Evolutionary conservation across 2,797 vertebrate species (phyloP), one percentile per base, ranked within the genome.

Genomic region (Labeo calbasu): DNA sequence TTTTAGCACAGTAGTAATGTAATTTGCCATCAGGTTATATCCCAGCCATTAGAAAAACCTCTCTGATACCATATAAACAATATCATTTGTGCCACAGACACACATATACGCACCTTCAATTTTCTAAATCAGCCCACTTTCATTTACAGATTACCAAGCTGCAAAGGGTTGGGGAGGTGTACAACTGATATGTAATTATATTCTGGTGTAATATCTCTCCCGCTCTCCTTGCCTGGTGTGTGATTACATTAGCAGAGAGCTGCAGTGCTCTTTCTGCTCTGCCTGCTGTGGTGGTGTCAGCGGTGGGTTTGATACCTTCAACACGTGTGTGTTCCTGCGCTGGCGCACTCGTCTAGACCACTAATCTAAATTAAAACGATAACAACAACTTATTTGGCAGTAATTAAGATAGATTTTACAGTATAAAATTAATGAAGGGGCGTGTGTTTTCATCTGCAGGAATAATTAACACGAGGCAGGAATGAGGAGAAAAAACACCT

Each of bases 391-490:
- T 93, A 90, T 92, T 94, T 91, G 92, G 78, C 87, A 86, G 85
- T 92, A 94, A 95, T 94, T 92, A 93, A 92, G 92, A 94, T 93
- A 86, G 88, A 94, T 91, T 85, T 90, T 82, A 51, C 77, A 86
- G 87, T 81, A 89, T 43, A 86, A 89, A 90, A 92, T 93, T 93
- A 92, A 93, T 93, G 90, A 93, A 87, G 86, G 92, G 90, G 91
- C 84, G 78, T 92, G 90, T 92, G 89, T 92, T 92, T 94, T 92
- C 90, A 90, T 91, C 88, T 91, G 87, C 88, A 91, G 91, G 91
- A 86, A 91, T 93, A 94, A 95, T 94, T 93, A 94, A 89, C 89
- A 88, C 46, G 68, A 89, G 91, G 86, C 87, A 89, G 84, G 84
- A 92, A 89, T 88, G 87, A 87, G 89, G 79, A 50, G 28, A 2